Conservation (phyloP, 2,888 invertebrate genomes). For the Sabatieria punctata region DNA sequence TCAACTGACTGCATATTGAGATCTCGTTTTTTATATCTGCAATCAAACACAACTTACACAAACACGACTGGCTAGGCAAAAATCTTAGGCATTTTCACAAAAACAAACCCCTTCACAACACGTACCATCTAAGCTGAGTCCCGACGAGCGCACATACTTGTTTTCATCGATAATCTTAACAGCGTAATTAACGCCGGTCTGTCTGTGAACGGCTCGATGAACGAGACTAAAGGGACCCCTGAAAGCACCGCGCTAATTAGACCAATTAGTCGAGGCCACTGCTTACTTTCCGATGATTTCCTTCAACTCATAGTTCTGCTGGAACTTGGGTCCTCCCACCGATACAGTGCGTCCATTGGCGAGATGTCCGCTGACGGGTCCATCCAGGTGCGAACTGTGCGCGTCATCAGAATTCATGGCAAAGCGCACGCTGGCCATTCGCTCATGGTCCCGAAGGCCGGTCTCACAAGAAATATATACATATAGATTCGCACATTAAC, state of each 20-base stretch:
- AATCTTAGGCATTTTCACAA: neutral
- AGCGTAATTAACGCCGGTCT: conserved; percentile 85
- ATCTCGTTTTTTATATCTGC: conserved; percentile 93
- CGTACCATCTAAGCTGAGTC: conserved; percentile 81
- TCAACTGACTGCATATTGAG: conserved; percentile 74
- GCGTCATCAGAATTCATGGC: too few relatives aligned
- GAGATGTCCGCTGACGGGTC: too few relatives aligned
- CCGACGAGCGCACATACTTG: conserved; percentile 88
- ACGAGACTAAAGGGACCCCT: conserved; percentile 86
- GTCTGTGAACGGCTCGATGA: conserved; percentile 77
- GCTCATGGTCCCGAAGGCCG: too few relatives aligned
- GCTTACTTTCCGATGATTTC: conserved; percentile 10
- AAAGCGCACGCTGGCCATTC: too few relatives aligned
- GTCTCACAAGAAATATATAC: too few relatives aligned
- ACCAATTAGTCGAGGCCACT: neutral
- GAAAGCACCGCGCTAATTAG: conserved; percentile 12
- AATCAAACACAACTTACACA: conserved; percentile 6
- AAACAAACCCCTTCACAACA: neutral
- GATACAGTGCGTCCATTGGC: too few relatives aligned
- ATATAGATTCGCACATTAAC: too few relatives aligned
- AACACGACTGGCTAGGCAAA: neutral
- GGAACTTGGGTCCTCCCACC: too few relatives aligned
- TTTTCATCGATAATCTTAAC: conserved; percentile 97
- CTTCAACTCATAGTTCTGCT: conserved; percentile 9
- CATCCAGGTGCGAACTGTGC: too few relatives aligned